Conservation (phyloP, 2,113 vertebrate genomes). For the Tenebrosternarchus preto region DNA sequence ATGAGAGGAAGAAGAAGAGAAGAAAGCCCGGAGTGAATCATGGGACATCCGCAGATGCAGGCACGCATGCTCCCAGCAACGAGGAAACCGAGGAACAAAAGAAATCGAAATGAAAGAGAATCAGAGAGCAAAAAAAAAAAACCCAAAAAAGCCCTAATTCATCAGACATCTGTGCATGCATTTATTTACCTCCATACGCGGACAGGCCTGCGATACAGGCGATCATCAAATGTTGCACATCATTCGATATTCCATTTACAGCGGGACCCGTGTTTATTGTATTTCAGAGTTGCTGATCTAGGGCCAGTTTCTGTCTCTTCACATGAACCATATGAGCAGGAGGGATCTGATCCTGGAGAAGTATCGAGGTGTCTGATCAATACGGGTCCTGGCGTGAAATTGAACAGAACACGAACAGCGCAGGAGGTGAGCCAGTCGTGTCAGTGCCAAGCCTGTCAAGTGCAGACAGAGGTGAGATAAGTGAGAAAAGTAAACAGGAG, state of each 20-base stretch:
- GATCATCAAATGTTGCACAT: constrained; percentile 12
- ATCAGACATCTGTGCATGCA: constrained; percentile 42
- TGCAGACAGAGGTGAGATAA: constrained; percentile 47
- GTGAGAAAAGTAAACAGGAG: not conserved
- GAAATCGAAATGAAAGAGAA: not conserved
- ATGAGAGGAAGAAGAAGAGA: not conserved
- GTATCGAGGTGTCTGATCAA: no score
- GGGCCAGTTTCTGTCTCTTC: no score
- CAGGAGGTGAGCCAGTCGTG: constrained; percentile 58
- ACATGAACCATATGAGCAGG: no score
- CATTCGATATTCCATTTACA: constrained; percentile 53
- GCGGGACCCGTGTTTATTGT: no score
- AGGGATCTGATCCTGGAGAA: no score
- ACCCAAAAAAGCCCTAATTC: not conserved
- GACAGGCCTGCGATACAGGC: constrained; percentile 2
- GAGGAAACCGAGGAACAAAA: not conserved
- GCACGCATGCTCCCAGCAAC: not conserved
- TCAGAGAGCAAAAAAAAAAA: not conserved
- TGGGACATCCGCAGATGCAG: not conserved
- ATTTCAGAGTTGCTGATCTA: no score
- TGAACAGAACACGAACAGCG: constrained; percentile 61
- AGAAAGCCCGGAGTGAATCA: constrained; percentile 8
- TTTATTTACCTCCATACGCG: constrained; percentile 38
- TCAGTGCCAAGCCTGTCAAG: constrained; percentile 61
- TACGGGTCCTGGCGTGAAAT: constrained; percentile 57